Evolutionary conservation across 1,140 invertebrate genomes (phyloP).

Genomic region (Scaptodrosophila lebanonensis): DNA sequence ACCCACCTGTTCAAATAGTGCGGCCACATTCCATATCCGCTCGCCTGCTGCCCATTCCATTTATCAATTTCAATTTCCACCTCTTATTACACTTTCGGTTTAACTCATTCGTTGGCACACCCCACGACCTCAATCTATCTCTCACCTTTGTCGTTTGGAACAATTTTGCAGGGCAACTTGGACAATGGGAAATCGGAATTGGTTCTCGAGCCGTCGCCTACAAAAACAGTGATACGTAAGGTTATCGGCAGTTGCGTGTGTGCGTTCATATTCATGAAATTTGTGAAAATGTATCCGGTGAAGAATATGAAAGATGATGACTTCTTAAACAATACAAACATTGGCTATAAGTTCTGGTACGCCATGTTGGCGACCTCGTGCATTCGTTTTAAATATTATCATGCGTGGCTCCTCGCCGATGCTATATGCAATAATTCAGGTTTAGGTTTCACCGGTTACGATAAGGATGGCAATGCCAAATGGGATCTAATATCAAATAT

Average conservation of each 20-base stretch:
- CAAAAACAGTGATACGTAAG: constrained; percentile 82
- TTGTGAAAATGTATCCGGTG: constrained; percentile 82
- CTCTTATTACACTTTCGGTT: background rate
- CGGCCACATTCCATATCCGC: too few relatives aligned
- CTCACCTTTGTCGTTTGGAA: background rate
- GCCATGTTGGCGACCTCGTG: constrained; percentile 86
- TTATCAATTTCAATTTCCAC: constrained; percentile 27
- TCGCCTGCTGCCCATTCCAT: background rate
- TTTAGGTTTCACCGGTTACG: constrained; percentile 92
- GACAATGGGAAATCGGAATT: constrained; percentile 77
- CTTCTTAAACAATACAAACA: constrained; percentile 81
- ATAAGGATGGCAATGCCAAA: constrained; percentile 82
- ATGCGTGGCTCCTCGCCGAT: constrained; percentile 96
- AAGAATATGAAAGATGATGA: constrained; percentile 83
- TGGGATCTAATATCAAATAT: constrained; percentile 97
- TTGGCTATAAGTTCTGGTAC: constrained; percentile 82
- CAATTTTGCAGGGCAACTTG: constrained; percentile 61
- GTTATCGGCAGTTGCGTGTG: constrained; percentile 81
- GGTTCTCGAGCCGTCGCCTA: constrained; percentile 82
- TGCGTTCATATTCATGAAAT: constrained; percentile 82
- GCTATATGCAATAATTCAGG: constrained; percentile 96
- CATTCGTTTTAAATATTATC: constrained; percentile 95
- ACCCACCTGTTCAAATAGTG: too few relatives aligned
- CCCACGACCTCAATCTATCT: background rate
- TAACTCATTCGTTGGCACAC: too few relatives aligned